Base-by-base conservation (phyloP, 2,113 vertebrate species). In the Nanorana parkeri region DNA sequence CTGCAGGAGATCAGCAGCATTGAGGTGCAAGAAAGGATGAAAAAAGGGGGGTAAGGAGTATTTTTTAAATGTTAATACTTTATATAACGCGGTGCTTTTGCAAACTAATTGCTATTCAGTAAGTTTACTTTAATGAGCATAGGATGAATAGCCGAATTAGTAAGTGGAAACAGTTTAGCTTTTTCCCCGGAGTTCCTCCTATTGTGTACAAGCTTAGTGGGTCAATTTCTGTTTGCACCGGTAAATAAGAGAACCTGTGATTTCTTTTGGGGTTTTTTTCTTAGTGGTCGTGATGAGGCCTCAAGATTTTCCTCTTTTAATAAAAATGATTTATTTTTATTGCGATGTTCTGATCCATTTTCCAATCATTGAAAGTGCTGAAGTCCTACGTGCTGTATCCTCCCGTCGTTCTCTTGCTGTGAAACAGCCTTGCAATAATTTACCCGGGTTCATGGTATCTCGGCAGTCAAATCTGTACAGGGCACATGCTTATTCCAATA, bases 401-500 rank as follows among this genome's bases (percentile, higher is more conserved):
- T 54, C 68, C 47, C 17, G 1, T 51, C 3, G 17, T 24, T 23
- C 60, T 7, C n/a, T 23, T 23, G 21, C 60, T 23, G 10, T 28
- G 47, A 55, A 52, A 21, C 68, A 23, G 10, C 3, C 10, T 4
- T 20, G 54, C 29, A 7, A 36, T 26, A 29, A 32, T 3, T 15
- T 10, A 20, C 51, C n/a, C 47, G 24, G 68, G 26, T 29, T 29
- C 21, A 26, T 26, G 17, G 68, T 16, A 17, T 52, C 20, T 54
- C 23, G 17, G 52, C 52, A n/a, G 69, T 56, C 51, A 56, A 10
- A 29, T 54, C 55, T 74, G 54, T 60, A 74, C 54, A 74, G 71
- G 71, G 71, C 71, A 73, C 71, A 61, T 17, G 41, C 52, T 10
- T 74, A 74, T 20, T 24, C 55, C 6, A 75, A 75, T 75, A 75